Evolutionary conservation across 2,797 vertebrate genomes (phyloP), one percentile per base, ranked within the genome.

Genomic region (Lophotriccus pileatus): DNA sequence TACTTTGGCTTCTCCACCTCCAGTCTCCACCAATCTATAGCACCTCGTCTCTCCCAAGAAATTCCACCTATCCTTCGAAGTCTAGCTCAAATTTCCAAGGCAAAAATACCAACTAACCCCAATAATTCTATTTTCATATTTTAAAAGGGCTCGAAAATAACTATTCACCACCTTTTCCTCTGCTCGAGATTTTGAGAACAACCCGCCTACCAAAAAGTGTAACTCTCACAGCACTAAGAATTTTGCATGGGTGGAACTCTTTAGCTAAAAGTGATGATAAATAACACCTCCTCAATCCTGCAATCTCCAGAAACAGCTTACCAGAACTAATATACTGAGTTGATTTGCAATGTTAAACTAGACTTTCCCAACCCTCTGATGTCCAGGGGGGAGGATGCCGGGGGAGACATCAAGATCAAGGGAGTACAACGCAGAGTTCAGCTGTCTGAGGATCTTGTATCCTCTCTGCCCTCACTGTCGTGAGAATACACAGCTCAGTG

Each of bases 211-310:
- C 93, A 74, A 82, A 59, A 85, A 82, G 67, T 70, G 87, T 74
- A 76, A 88, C 76, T 94, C 91, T 93, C 84, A 79, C 19, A 84
- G 70, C 22, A 0, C 85, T 74, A 60, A 89, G 94, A 39, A 82
- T 93, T 94, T 93, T 96, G 95, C 93, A 96, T 90, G 95, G 95
- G 94, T 93, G 95, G 93, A 97, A 95, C 94, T 92, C 96, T 92
- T 95, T 78, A 95, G 92, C 91, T 87, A 87, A 86, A 97, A 96
- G 91, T 87, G 95, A 93, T 91, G 90, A 96, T 95, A 96, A 96
- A 95, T 94, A 96, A 94, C 95, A 94, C 95, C 95, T 94, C 96
- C 93, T 96, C 95, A 94, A 81, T 91, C 77, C 77, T 94, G 93
- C 91, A 36, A 87, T 80, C 92, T 84, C 92, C 36, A 76, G 83